Percentiles rank a stretch among this genome's conserved stretches.
Conservation (phyloP, 2,888 invertebrate species). For the Myopa tessellatipennis region DNA sequence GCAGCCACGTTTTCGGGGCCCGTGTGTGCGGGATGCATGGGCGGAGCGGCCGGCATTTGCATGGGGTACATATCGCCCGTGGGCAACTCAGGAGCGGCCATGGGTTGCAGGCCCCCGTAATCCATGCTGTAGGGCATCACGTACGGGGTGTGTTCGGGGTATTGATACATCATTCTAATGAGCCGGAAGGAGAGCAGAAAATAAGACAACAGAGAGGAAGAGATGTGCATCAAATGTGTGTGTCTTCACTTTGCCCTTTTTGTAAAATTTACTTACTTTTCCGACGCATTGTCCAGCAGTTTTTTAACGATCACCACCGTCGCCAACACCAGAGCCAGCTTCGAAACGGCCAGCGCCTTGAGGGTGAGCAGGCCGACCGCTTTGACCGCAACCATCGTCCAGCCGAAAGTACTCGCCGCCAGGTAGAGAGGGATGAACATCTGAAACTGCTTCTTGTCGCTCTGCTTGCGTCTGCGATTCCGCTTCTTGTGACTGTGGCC, state of each 20-base stretch:
- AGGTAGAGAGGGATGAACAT: conserved; percentile 76
- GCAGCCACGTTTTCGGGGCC: conserved; percentile 60
- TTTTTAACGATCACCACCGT: conserved; percentile 73
- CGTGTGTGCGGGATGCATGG: conserved; percentile 52
- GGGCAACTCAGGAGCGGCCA: conserved; percentile 57
- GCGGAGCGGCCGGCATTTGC: conserved; percentile 57
- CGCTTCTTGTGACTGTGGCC: conserved; percentile 59
- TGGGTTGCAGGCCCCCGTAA: conserved; percentile 59
- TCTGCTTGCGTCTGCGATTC: conserved; percentile 56
- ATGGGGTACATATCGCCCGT: conserved; percentile 62
- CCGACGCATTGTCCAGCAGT: conserved; percentile 72
- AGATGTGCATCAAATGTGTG: not conserved
- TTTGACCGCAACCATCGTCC: conserved; percentile 73
- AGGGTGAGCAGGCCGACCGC: conserved; percentile 74
- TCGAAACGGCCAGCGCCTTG: conserved; percentile 78
- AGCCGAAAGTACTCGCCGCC: conserved; percentile 77
- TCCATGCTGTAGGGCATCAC: conserved; percentile 69
- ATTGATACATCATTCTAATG: conserved; percentile 65
- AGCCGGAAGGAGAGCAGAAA: not conserved
- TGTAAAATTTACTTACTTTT: conserved; percentile 60
- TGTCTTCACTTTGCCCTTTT: not conserved
- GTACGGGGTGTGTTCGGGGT: conserved; percentile 64
- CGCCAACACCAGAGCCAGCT: conserved; percentile 76
- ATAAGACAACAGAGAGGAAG: no score
- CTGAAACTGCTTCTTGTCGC: conserved; percentile 74